Conservation (phyloP, 2,888 invertebrate genomes). For the Seira musarum region DNA sequence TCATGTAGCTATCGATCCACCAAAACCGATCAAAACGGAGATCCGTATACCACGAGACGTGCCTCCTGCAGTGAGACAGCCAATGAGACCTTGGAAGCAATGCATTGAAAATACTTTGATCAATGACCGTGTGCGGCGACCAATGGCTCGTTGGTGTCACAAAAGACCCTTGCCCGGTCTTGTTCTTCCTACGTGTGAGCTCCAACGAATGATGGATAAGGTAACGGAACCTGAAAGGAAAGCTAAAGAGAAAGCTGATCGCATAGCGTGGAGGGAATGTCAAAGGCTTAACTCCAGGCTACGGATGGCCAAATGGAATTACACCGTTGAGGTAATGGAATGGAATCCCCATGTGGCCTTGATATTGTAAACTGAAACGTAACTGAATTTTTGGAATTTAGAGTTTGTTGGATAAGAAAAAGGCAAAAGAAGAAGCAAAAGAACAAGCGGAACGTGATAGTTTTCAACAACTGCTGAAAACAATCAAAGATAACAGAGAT, state of each 20-base stretch:
- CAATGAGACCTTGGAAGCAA: conserved; percentile 64
- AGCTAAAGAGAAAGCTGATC: conserved; percentile 42
- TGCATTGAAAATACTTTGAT: conserved; percentile 66
- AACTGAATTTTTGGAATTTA: conserved; percentile 11
- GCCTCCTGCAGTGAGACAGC: conserved; percentile 54
- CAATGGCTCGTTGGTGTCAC: conserved; percentile 66
- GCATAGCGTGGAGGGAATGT: conserved; percentile 53
- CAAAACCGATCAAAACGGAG: conserved; percentile 30
- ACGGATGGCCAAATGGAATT: conserved; percentile 65
- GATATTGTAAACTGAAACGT: neutral
- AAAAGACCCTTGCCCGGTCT: conserved; percentile 62
- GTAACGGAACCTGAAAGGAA: conserved; percentile 56
- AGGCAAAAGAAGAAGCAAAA: conserved; percentile 55
- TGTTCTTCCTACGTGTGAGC: conserved; percentile 60
- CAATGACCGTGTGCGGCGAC: conserved; percentile 67
- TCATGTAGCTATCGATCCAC: conserved; percentile 42
- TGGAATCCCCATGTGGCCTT: neutral
- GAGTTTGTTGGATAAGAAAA: conserved; percentile 63
- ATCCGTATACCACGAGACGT: conserved; percentile 40
- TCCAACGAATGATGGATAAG: conserved; percentile 54
- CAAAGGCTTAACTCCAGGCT: conserved; percentile 54
- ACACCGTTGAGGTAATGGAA: conserved; percentile 63
- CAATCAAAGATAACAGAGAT: conserved; percentile 54
- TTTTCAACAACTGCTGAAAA: conserved; percentile 42
- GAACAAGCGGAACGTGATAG: conserved; percentile 48